Evolutionary conservation across 2,113 vertebrate genomes (phyloP), one percentile per base, ranked within the genome.

Genomic region (Eolophus roseicapilla): DNA sequence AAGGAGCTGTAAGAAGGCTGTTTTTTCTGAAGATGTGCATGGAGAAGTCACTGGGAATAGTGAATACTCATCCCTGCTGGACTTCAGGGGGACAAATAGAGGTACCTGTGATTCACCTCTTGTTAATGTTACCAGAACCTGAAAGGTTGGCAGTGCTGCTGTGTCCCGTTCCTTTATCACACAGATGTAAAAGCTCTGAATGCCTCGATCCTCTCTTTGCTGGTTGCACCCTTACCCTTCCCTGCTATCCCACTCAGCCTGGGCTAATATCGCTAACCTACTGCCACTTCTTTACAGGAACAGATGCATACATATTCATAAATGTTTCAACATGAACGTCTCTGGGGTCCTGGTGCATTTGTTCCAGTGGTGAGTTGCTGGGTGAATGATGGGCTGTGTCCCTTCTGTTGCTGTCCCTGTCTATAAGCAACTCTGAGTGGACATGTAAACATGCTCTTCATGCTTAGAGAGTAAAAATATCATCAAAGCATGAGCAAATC

Each of bases 251-350:
- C 13, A 2, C 8, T 24, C 33, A 33, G 60, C 23, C 49, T 79
- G 39, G 55, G 29, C 25, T 57, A 5, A 10, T n/a, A 21, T 10
- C 31, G 29, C n/a, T 31, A 2, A 4, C 28, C 21, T 11, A 0
- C 11, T 19, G 39, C 44, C 0, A 0, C 12, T 46, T n/a, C n/a
- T 31, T 18, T 27, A 28, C 44, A 29, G 25, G 49, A n/a, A 18
- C 0, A 2, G 31, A 18, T 12, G 57, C 59, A 4, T 2, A 6
- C 1, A 1, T 15, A 10, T 59, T 62, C 63, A 10, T 2, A 7
- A 1, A 1, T 13, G 14, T 53, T 57, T 29, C 17, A 25, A 1
- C 1, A 4, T 16, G 9, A 9, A 3, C 15, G 19, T 37, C 23
- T 10, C 25, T 28, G 65, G 55, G 7, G 7, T 59, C 46, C 28